Percentiles rank a stretch among this genome's conserved stretches.
These are phyloP conservation scores for Eira barbara DNA, from an alignment of 2,113 vertebrate species.

Conservation along the genomic window DNA sequence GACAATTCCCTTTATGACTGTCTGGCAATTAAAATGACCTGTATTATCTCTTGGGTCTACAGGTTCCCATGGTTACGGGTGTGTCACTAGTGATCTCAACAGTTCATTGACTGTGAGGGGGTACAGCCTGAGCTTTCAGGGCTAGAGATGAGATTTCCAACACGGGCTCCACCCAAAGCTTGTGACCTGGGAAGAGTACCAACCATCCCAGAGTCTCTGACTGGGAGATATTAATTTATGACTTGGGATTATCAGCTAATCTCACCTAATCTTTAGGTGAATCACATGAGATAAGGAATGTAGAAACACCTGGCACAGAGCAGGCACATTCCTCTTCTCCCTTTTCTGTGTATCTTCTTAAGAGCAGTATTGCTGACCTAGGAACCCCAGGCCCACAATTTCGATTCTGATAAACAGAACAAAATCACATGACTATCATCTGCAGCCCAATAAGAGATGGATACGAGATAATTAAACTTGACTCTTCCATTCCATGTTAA, in stretches of 20 bases:
- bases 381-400: not conserved
- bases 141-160: not conserved
- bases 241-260: not conserved
- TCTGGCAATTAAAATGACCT: not conserved
- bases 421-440: not conserved
- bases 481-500: not conserved
- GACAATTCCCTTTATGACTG: not conserved
- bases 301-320: not conserved
- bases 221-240: not conserved
- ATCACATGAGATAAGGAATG: not conserved
- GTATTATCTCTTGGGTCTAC: not conserved
- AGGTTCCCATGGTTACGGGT: not conserved
- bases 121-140: not conserved
- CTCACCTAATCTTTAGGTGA: not conserved
- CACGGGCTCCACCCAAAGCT: not conserved
- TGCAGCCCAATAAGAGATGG: not conserved
- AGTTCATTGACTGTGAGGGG: not conserved
- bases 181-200: not conserved
- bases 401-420: not conserved
- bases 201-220: not conserved
- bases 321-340: no score
- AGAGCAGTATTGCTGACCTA: not conserved
- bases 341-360: not conserved
- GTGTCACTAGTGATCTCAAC: not conserved
- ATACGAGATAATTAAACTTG: not conserved